phyloP scores from a whole-genome alignment of 23 tunicate genomes.

The Ciona savignyi region DNA sequence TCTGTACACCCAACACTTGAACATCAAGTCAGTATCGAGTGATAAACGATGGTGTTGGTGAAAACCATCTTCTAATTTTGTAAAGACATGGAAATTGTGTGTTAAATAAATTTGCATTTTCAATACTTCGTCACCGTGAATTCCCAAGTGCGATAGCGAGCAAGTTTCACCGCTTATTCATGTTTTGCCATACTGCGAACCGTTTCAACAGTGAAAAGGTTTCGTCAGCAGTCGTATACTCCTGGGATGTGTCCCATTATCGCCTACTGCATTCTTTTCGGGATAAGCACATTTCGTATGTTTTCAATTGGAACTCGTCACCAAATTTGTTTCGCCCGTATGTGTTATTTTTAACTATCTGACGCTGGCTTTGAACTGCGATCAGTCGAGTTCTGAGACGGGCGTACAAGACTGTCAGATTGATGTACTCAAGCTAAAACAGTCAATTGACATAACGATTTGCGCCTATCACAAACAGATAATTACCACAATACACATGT shows the following conservation, averaged over 20 bases:
- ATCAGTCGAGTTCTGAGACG: too few species aligned
- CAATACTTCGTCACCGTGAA: not conserved
- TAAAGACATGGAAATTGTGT: too few species aligned
- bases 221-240: not conserved
- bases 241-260: not conserved
- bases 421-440: too few species aligned
- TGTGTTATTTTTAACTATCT: not conserved
- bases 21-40: too few species aligned
- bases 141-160: conserved; percentile 2
- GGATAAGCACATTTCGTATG: not conserved
- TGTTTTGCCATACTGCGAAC: not conserved
- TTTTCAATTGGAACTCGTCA: not conserved
- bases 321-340: not conserved
- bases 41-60: too few species aligned
- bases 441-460: too few species aligned
- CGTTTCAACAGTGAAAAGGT: not conserved
- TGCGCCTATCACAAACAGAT: too few species aligned
- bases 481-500: too few species aligned
- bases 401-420: too few species aligned
- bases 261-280: not conserved
- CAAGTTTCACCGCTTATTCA: not conserved
- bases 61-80: too few species aligned
- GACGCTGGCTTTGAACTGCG: not conserved
- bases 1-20: not conserved
- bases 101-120: too few species aligned